Evolutionary conservation across 2,113 vertebrate genomes (phyloP), one percentile per base, ranked within the genome.

Genomic region (Chamaea fasciata): DNA sequence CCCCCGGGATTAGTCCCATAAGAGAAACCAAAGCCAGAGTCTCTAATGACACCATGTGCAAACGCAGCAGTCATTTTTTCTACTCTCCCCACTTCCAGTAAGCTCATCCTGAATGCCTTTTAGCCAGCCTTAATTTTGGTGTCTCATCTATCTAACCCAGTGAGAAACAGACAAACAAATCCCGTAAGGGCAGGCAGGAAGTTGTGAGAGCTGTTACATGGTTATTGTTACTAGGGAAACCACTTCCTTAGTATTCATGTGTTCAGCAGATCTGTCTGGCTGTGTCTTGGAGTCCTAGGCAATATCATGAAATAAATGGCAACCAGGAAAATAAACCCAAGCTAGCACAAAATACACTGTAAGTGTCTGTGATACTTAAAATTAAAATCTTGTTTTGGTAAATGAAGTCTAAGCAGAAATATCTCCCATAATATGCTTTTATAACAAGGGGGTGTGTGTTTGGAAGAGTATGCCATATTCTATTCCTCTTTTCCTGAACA

Each of bases 151-250:
- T 67, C 64, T 96, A 87, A 95, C 77, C 90, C 85, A 93, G 57
- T 73, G 62, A 94, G 87, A 98, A 97, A 94, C 75, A 95, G 91
- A 94, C 91, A 96, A 97, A 92, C 92, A 96, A 94, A 95, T 95
- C 92, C 92, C 27, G 11, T 90, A 96, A 96, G 94, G 95, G 92
- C 95, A 95, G 90, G 93, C 94, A 96, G 92, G 94, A 97, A 96
- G 84, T 97, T 97, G 94, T 96, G 92, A 6, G 76, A 95, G 78
- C 90, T 59, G 90, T 82, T 94, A 92, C 71, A 2, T 89, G 90
- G 96, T 96, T 97, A 95, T 97, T 97, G 98, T 98, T 98, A 98
- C 98, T 98, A 98, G 88, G 98, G 97, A 98, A 98, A 98, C 98
- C 94, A 71, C 85, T 97, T 97, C 97, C 97, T 98, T 96, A 96